Evolutionary conservation across 2,888 invertebrate genomes (phyloP), one percentile per base, ranked within the genome.

Genomic region (Frankliniella fusca): DNA sequence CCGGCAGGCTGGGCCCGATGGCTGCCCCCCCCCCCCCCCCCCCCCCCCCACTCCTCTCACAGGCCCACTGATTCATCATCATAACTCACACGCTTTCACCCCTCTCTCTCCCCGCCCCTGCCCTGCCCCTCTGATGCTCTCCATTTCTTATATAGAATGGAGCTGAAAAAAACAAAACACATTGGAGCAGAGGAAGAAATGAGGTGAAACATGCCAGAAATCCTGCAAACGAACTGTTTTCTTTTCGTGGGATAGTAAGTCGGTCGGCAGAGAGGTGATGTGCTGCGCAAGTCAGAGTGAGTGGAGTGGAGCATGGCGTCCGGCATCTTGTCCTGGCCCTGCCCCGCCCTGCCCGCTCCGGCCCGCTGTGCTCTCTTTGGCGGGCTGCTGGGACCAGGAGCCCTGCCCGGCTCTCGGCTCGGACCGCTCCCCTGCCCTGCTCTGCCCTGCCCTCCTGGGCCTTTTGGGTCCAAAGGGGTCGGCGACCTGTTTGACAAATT

Each of bases 401-500:
- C 54, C 54, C 54, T 3, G 54, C 54, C 12, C 54, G 54, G 54
- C 54, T 18, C 9, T 9, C 8, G 54, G 54, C 54, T 15, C 54
- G 2, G 10, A 1, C 61, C 18, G 61, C 61, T 7, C 0, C 61
- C 7, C 12, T 18, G 61, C 61, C 18, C n/a, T n/a, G n/a, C n/a
- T n/a, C n/a, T n/a, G n/a, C n/a, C n/a, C n/a, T n/a, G n/a, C n/a
- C n/a, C n/a, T n/a, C n/a, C n/a, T 61, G 20, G 61, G 61, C 5
- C 38, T 38, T 61, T 61, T 61, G 61, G 61, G n/a, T 18, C 61
- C 61, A 61, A 61, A 76, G 70, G 27, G 70, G 70, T 76, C 70
- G 70, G 11, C 70, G 70, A 76, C 70, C 70, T 23, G 70, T n/a
- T 76, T 76, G 70, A 76, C 70, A 76, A 76, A 76, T 76, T 76